Percentiles rank a stretch among this genome's conserved stretches.
phyloP scores from a whole-genome alignment of 2,113 vertebrate species.

The Dasyurus viverrinus region DNA sequence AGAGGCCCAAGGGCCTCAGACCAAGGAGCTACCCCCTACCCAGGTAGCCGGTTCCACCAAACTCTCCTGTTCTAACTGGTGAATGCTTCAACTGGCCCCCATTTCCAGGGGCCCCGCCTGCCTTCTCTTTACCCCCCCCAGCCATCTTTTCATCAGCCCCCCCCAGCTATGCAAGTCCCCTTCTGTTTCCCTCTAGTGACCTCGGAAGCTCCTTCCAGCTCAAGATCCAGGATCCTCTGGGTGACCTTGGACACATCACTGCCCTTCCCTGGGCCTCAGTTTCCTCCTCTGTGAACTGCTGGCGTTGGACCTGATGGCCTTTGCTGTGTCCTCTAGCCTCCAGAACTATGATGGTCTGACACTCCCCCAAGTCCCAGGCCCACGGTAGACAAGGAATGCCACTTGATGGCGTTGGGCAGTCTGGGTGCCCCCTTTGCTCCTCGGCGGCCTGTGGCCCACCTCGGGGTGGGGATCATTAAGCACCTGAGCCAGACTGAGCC shows the following conservation, averaged over 20 bases:
- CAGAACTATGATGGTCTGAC: neutral
- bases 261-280: neutral
- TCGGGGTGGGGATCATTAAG: accelerated
- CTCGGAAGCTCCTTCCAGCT: neutral
- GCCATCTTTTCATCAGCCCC: too few species aligned
- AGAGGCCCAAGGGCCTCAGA: too few species aligned
- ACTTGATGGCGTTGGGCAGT: neutral
- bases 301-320: neutral
- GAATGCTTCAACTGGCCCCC: too few species aligned
- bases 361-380: neutral
- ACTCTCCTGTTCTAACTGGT: too few species aligned
- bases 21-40: too few species aligned
- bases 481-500: neutral
- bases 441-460: neutral
- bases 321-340: neutral
- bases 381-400: neutral
- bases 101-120: too few species aligned
- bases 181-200: neutral
- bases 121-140: too few species aligned
- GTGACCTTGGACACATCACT: neutral
- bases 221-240: neutral
- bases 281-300: neutral
- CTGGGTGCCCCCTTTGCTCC: neutral
- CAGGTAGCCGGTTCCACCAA: too few species aligned
- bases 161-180: too few species aligned